These are phyloP conservation scores for Eulemur coronatus DNA, from an alignment of 2,797 vertebrate genomes.

Conservation along the genomic window DNA sequence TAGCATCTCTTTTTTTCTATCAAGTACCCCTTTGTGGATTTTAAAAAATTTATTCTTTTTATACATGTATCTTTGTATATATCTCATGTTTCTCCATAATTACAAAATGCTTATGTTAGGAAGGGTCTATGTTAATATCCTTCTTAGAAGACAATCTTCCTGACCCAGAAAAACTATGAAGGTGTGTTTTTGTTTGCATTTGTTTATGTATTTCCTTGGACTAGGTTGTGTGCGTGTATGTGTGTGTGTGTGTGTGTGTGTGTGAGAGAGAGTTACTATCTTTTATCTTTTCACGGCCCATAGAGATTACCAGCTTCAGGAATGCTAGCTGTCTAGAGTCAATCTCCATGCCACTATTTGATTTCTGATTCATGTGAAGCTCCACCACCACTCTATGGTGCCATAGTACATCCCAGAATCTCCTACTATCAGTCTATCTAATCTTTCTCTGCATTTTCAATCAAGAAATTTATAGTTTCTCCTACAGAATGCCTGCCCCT, in stretches of 20 bases:
- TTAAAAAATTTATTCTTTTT: background rate
- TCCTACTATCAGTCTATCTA: background rate
- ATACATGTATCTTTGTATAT: background rate
- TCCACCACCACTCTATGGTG: background rate
- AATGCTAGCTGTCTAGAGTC: background rate
- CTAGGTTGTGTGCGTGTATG: background rate
- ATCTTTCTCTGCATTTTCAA: background rate
- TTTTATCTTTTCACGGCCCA: background rate
- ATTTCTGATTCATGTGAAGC: background rate
- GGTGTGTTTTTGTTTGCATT: background rate
- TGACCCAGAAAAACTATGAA: background rate
- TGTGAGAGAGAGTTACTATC: background rate
- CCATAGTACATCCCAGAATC: background rate
- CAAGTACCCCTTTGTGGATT: background rate
- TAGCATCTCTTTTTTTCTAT: background rate
- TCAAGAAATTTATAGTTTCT: background rate
- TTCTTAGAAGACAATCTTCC: background rate
- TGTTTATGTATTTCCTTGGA: background rate
- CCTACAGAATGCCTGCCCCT: background rate
- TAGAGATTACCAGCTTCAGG: background rate
- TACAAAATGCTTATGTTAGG: background rate
- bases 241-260: background rate
- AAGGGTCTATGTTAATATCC: background rate
- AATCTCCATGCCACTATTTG: background rate
- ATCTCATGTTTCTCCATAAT: background rate